phyloP scores from a whole-genome alignment of 35 echinoderm and acorn worm species.

The Heliocidaris tuberculata region DNA sequence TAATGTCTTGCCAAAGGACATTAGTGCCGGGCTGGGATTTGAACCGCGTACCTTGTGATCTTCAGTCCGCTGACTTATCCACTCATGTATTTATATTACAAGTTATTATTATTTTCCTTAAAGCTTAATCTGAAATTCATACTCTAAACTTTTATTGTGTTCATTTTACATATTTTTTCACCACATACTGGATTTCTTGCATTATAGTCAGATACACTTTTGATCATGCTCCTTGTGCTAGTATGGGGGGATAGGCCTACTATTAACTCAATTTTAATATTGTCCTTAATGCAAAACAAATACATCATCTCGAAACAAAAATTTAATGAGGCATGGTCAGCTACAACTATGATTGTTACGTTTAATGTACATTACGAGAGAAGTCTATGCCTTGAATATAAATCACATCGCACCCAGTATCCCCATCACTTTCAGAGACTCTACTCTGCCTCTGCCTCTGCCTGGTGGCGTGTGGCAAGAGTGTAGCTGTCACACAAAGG shows the following conservation, averaged over 20 bases:
- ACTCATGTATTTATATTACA: too few species aligned
- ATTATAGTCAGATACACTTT: too few species aligned
- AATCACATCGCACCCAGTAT: not conserved
- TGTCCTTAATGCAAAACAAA: not conserved
- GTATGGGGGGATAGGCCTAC: not conserved
- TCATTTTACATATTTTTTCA: too few species aligned
- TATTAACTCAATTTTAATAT: not conserved
- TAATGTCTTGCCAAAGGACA: too few species aligned
- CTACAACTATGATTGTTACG: not conserved
- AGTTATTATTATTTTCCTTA: too few species aligned
- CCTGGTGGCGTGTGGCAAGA: not conserved
- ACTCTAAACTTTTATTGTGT: too few species aligned
- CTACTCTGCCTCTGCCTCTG: not conserved
- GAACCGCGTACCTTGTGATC: too few species aligned
- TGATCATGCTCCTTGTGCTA: not conserved
- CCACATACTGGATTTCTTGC: too few species aligned
- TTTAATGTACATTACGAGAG: not conserved
- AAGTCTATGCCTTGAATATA: not conserved
- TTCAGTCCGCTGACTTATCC: too few species aligned
- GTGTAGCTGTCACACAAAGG: slow-evolving; percentile 15
- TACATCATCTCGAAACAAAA: not conserved
- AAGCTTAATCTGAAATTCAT: too few species aligned
- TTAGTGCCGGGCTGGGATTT: too few species aligned
- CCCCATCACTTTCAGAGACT: not conserved
- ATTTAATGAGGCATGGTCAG: not conserved